Conservation (phyloP, 2,888 invertebrate species). For the Thymelicus sylvestris region DNA sequence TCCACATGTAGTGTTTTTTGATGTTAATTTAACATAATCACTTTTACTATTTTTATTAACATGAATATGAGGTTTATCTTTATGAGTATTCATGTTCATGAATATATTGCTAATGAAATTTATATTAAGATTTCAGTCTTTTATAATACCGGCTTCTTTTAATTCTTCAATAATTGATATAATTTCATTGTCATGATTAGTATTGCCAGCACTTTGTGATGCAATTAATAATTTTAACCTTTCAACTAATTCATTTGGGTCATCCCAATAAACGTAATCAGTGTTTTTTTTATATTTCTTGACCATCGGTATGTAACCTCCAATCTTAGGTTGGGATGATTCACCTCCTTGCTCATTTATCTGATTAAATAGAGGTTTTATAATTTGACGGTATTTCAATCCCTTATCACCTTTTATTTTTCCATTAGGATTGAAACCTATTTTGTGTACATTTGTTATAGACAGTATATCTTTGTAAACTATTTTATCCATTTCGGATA, state of each 20-base stretch:
- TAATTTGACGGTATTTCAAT: constrained; percentile 30
- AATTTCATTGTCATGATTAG: constrained; percentile 50
- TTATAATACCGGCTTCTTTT: constrained; percentile 43
- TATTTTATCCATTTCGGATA: constrained; percentile 3
- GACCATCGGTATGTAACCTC: constrained; percentile 33
- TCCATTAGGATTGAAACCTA: constrained; percentile 34
- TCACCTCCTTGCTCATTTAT: not conserved
- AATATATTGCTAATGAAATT: no score
- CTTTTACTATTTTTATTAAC: no score
- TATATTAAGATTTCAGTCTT: constrained; percentile 19
- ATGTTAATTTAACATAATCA: no score
- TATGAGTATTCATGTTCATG: no score
- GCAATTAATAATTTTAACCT: constrained; percentile 43
- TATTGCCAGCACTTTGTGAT: constrained; percentile 45
- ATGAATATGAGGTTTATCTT: no score
- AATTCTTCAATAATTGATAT: constrained; percentile 52
- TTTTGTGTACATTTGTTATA: constrained; percentile 38
- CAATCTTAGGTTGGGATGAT: no score
- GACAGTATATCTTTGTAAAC: not conserved
- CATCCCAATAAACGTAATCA: constrained; percentile 44
- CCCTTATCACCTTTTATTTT: constrained; percentile 39
- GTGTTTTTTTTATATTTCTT: constrained; percentile 36
- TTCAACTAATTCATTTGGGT: constrained; percentile 46
- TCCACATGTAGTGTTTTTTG: no score
- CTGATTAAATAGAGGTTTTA: constrained; percentile 23